These are phyloP conservation scores for Elaphurus davidianus DNA, from an alignment of 2,113 vertebrate genomes.

Conservation along the genomic window DNA sequence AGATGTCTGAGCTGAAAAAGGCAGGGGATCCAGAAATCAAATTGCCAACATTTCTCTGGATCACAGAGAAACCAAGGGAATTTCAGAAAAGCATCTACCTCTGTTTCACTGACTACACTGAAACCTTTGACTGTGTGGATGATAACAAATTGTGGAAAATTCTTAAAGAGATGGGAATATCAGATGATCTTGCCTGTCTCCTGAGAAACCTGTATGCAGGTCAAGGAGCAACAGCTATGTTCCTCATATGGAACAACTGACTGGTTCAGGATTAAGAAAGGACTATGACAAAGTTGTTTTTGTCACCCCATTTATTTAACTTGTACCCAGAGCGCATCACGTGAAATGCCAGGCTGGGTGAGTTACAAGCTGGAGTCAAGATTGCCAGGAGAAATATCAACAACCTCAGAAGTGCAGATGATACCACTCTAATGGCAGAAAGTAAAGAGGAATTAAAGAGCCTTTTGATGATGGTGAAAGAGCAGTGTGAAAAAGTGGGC, in stretches of 20 bases:
- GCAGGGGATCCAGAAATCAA: not conserved
- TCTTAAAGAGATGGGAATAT: not conserved
- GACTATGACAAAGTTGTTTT: not conserved
- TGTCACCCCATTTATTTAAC: not conserved
- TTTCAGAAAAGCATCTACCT: not conserved
- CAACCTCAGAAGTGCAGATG: not conserved
- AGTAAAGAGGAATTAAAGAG: not conserved
- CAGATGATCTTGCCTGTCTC: not conserved
- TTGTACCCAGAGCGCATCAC: not conserved
- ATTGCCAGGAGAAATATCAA: not conserved
- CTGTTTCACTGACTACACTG: not conserved
- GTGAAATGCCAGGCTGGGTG: not conserved
- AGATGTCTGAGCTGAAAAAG: not conserved
- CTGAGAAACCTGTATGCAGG: not conserved
- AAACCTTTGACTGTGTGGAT: not conserved
- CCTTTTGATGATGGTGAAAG: not conserved
- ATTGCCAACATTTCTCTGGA: not conserved
- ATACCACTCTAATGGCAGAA: not conserved
- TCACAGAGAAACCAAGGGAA: not conserved
- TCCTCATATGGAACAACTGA: not conserved
- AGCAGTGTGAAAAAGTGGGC: not conserved
- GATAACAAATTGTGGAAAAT: not conserved
- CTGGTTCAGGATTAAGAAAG: not conserved
- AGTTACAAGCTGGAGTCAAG: not conserved
- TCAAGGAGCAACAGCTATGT: not conserved